Base-by-base conservation (phyloP, 2,888 invertebrate genomes). In the Xiphydria camelus region DNA sequence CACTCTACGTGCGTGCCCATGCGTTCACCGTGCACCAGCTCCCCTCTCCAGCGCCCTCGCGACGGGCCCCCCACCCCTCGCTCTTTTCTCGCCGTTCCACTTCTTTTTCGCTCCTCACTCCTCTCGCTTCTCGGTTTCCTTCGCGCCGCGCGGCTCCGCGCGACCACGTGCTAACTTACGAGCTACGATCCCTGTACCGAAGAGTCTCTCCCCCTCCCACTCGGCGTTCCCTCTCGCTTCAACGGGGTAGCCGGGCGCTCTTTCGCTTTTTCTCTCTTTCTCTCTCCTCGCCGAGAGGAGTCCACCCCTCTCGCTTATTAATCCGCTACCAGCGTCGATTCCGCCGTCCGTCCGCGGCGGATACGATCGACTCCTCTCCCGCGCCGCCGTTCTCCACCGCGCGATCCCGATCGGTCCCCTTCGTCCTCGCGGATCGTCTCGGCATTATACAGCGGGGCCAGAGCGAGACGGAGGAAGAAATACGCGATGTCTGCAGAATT, bases 121-220 rank as follows among this genome's bases (percentile, higher is more conserved):
- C 59, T 59, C 52, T 57, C 49, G 57, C 56, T 56, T 57, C 59
- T 55, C 56, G 51, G 53, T 55, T 62, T 61, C 59, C 57, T 62
- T 62, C 59, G 55, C 61, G 59, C 59, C 56, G 55, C 50, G 56
- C 47, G 57, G 37, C 53, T 59, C 53, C 39, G 41, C 44, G 39
- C 46, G 61, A 70, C 70, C 71, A 73, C 71, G 73, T 71, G 73
- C 69, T 71, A 72, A 72, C 71, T 72, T 71, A 72, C 69, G 70
- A 71, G 66, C 66, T 59, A 63, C 63, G 64, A 68, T 59, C 60
- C 61, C 57, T 57, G 52, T 52, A 42, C 49, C 46, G 42, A 52
- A 48, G 39, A 48, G 45, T 10, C 9, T 35, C 35, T 21, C n/a
- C 19, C 10, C 33, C 12, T n/a, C 9, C 19, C 40, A 26, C 19